Percentiles rank a stretch among this genome's conserved stretches.
These are phyloP conservation scores for Syrista parreyssii DNA, from an alignment of 2,888 invertebrate species.

Conservation along the genomic window DNA sequence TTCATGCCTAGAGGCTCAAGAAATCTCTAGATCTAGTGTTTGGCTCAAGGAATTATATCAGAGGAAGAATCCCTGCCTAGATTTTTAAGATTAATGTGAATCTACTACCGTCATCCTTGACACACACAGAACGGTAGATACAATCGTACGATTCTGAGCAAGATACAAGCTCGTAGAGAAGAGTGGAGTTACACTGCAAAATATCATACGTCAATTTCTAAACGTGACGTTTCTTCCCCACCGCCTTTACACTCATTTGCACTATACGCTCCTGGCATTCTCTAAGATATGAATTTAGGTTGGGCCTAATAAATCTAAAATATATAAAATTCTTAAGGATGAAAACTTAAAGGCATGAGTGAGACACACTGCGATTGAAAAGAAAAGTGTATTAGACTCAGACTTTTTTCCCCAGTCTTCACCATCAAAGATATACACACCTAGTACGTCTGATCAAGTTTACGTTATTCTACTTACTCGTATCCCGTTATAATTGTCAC, in stretches of 20 bases:
- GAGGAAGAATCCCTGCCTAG: background rate
- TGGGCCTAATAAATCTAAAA: slow-evolving; percentile 8
- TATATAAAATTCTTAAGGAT: slow-evolving; percentile 7
- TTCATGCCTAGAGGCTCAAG: background rate
- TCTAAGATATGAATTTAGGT: background rate
- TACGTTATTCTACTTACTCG: background rate
- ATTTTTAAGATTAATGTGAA: background rate
- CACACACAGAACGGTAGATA: background rate
- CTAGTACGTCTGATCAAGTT: background rate
- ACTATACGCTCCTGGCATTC: background rate
- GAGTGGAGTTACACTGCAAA: slow-evolving; percentile 11
- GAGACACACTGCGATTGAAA: slow-evolving; percentile 15
- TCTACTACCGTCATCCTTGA: background rate
- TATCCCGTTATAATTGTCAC: background rate
- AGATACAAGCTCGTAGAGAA: background rate
- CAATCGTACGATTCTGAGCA: background rate
- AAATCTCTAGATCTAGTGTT: background rate
- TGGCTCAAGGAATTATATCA: background rate
- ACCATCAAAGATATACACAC: slow-evolving; percentile 17
- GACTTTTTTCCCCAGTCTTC: slow-evolving; percentile 13
- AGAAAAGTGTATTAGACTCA: slow-evolving; percentile 31
- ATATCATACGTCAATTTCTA: slow-evolving; percentile 39
- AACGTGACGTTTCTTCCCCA: slow-evolving; percentile 24
- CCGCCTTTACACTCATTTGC: background rate
- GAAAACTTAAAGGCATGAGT: slow-evolving; percentile 15